Percentiles rank a stretch among this genome's conserved stretches.
Conservation (phyloP, 2,113 vertebrate genomes). For the Oncorhynchus tshawytscha region DNA sequence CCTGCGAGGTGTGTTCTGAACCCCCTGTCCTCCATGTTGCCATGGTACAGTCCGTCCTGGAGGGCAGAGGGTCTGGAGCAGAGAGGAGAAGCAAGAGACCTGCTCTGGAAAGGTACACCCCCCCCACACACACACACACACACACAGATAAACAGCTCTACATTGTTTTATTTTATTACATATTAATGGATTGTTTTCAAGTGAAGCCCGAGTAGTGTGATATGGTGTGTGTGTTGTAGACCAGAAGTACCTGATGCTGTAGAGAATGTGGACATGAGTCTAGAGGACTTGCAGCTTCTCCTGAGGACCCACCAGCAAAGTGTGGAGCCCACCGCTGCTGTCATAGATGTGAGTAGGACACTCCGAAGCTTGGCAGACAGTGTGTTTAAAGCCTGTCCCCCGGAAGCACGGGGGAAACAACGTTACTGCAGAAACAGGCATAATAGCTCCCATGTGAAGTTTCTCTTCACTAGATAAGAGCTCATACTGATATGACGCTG, state of each 20-base stretch:
- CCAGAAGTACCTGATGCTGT: constrained; percentile 74
- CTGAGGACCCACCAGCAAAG: constrained; percentile 84
- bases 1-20: constrained; percentile 82
- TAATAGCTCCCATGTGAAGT: too few relatives aligned
- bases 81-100: constrained; percentile 82
- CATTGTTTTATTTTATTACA: background rate
- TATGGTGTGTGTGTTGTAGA: constrained; percentile 60
- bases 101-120: constrained; percentile 77
- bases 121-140: constrained; percentile 3
- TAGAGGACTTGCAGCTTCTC: constrained; percentile 87
- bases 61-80: constrained; percentile 78
- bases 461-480: background rate
- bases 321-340: constrained; percentile 71
- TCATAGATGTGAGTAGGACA: constrained; percentile 76
- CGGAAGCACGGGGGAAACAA: background rate
- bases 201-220: too few relatives aligned
- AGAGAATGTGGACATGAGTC: constrained; percentile 82
- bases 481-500: background rate
- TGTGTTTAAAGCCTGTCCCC: constrained; percentile 25
- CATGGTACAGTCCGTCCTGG: constrained; percentile 94
- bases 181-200: background rate
- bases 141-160: background rate
- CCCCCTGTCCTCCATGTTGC: constrained; percentile 89
- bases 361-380: constrained; percentile 16
- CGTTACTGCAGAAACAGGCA: too few relatives aligned